Evolutionary conservation across 1,140 invertebrate species (phyloP).

Genomic region (Scaptomyza montana): DNA sequence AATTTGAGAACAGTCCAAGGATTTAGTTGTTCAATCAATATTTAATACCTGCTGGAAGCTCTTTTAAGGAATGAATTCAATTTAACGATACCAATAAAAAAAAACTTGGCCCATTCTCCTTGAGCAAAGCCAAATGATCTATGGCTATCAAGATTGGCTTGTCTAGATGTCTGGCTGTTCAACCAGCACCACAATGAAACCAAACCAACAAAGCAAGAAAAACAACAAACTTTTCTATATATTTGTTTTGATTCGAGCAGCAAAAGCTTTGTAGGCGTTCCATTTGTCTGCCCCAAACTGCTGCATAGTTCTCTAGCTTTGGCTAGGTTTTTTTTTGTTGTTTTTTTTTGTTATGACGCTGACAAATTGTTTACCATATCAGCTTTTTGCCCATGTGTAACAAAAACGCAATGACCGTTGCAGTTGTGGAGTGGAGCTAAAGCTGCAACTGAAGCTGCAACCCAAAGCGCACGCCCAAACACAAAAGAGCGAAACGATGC

Average conservation of each 20-base stretch:
- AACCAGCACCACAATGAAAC: constrained; percentile 7
- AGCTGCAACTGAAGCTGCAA: constrained; percentile 22
- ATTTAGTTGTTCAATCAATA: too few relatives aligned
- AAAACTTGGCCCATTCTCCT: neutral
- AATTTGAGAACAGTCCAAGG: too few relatives aligned
- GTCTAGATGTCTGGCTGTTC: constrained; percentile 34
- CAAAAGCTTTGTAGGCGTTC: constrained; percentile 40
- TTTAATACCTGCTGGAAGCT: neutral
- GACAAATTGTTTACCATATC: constrained; percentile 80
- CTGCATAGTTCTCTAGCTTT: constrained; percentile 34
- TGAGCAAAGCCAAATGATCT: constrained; percentile 23
- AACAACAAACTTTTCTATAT: constrained; percentile 24
- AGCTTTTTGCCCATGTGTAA: constrained; percentile 73
- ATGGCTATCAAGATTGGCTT: constrained; percentile 40
- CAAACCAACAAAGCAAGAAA: neutral
- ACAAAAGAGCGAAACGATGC: constrained; percentile 40
- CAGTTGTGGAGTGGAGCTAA: constrained; percentile 7
- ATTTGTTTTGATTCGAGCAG: constrained; percentile 31
- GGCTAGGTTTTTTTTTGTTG: constrained; percentile 15
- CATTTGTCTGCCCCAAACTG: constrained; percentile 27
- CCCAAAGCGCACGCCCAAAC: constrained; percentile 60
- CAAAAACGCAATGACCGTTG: constrained; percentile 60
- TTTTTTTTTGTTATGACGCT: constrained; percentile 55
- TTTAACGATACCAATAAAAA: neutral
- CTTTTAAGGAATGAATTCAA: constrained; percentile 8